These are phyloP conservation scores for Drosophila pseudotalamancana DNA, from an alignment of 2,888 invertebrate species.

Conservation along the genomic window DNA sequence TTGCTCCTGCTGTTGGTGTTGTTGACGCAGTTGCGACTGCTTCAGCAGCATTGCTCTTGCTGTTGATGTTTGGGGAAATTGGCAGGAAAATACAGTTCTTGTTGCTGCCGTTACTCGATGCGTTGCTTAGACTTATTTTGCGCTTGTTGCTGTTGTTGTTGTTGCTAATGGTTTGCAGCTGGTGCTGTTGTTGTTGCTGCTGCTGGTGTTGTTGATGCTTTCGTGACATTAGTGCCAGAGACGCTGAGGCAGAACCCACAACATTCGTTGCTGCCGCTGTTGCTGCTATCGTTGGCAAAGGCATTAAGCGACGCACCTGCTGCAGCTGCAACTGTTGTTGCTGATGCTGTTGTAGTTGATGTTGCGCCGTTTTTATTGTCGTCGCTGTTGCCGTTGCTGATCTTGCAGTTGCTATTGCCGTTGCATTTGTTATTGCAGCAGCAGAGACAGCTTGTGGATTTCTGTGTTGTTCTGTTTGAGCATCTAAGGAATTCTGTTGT, in stretches of 20 bases:
- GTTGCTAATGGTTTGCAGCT: slow-evolving; percentile 24
- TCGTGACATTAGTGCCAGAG: slow-evolving; percentile 84
- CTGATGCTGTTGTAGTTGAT: slow-evolving; percentile 40
- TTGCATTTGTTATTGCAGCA: slow-evolving; percentile 36
- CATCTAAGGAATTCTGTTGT: slow-evolving; percentile 83
- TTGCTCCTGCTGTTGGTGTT: slow-evolving; percentile 3
- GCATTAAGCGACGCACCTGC: slow-evolving; percentile 45
- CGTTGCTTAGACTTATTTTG: slow-evolving; percentile 82
- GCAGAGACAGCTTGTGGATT: slow-evolving; percentile 74
- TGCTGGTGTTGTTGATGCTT: slow-evolving; percentile 81
- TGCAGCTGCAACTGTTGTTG: slow-evolving; percentile 38
- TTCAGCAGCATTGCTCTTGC: slow-evolving; percentile 22
- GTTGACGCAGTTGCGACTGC: slow-evolving; percentile 14
- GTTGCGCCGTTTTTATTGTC: slow-evolving; percentile 42
- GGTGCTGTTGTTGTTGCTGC: slow-evolving; percentile 48
- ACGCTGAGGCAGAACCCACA: slow-evolving; percentile 84
- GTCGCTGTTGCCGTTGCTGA: slow-evolving; percentile 31
- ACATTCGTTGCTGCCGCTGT: slow-evolving; percentile 57
- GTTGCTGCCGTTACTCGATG: slow-evolving; percentile 85
- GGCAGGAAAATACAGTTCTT: slow-evolving; percentile 94
- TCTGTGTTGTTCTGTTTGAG: slow-evolving; percentile 76
- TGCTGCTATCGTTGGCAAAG: slow-evolving; percentile 33
- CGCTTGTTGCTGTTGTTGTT: slow-evolving; percentile 72
- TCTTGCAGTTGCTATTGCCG: slow-evolving; percentile 23
- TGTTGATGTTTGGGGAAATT: slow-evolving; percentile 88